Base-by-base conservation (phyloP, 2,888 invertebrate species). In the Drosophila nr. perissopoda region DNA sequence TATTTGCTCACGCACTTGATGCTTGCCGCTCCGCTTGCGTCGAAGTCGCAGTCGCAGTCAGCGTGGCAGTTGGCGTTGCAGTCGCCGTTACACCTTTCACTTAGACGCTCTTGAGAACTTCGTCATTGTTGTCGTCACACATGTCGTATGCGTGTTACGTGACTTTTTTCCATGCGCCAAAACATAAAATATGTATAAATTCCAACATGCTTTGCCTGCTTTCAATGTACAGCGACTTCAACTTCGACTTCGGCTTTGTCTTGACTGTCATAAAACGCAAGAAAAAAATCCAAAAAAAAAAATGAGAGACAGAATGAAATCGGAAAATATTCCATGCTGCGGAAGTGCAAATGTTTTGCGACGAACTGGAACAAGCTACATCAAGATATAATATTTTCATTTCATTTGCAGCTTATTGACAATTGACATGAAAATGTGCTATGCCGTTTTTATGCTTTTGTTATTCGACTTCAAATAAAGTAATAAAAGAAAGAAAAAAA, bases 371-470 rank as follows among this genome's bases (percentile, higher is more conserved):
- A 62, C 66, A 76, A 61, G 54, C 63, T 42, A 48, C 57, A 62
- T 57, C 62, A 64, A 60, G 64, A 81, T 73, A 89, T 82, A 90
- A 90, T 88, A 90, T 86, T 88, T 88, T 88, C 86, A 88, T 90
- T 88, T 83, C 86, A 88, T 88, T 90, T 87, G 86, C 91, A 90
- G 87, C 91, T 90, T 90, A 91, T 91, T 91, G 90, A 90, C 88
- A 90, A 87, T 88, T 91, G 89, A 90, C 90, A 90, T 90, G 90
- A 83, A 91, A 86, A 82, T 84, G 84, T 69, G 63, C 38, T 67
- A 59, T 56, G 25, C 34, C 60, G 27, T 59, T 66, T 86, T 88
- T 83, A 89, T 82, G 87, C 83, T 63, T 78, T 87, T 89, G 89
- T 87, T 87, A 81, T 87, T 85, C 73, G 73, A 72, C 76, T 82